Conservation (phyloP, 2,113 vertebrate species). For the Chloroceryle aenea region DNA sequence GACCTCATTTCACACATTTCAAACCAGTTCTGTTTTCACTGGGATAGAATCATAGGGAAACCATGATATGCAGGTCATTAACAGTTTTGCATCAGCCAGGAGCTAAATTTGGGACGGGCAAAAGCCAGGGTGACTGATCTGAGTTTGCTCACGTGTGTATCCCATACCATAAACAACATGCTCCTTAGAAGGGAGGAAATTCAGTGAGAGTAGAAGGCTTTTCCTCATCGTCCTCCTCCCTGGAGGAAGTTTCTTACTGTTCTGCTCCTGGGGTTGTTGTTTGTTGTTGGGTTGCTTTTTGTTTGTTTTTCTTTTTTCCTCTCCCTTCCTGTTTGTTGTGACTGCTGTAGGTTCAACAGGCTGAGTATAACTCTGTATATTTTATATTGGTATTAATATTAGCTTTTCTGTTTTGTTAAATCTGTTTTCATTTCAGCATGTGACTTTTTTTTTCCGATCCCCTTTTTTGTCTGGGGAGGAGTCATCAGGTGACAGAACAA, state of each 20-base stretch:
- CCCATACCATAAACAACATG: not conserved
- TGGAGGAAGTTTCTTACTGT: not conserved
- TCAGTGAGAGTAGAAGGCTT: not conserved
- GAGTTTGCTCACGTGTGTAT: not conserved
- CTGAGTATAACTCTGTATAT: not conserved
- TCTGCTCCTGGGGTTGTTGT: not conserved
- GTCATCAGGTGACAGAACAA: not conserved
- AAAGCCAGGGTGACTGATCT: not conserved
- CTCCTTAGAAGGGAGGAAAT: not conserved
- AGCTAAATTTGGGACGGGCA: not conserved
- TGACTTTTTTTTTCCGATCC: not conserved
- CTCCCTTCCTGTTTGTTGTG: not conserved
- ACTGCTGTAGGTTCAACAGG: not conserved
- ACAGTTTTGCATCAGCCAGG: not conserved
- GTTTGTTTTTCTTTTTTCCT: not conserved
- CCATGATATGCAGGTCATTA: not conserved
- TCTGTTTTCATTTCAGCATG: too few species aligned
- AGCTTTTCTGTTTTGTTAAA: too few species aligned
- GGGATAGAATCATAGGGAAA: not conserved
- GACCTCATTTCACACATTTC: not conserved
- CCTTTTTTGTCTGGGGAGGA: not conserved
- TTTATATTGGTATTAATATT: not conserved
- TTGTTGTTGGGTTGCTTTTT: not conserved
- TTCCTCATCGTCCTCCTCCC: not conserved
- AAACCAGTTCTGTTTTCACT: not conserved